phyloP scores from a whole-genome alignment of 2,888 invertebrate genomes.

The Rugalucina vietnamica region DNA sequence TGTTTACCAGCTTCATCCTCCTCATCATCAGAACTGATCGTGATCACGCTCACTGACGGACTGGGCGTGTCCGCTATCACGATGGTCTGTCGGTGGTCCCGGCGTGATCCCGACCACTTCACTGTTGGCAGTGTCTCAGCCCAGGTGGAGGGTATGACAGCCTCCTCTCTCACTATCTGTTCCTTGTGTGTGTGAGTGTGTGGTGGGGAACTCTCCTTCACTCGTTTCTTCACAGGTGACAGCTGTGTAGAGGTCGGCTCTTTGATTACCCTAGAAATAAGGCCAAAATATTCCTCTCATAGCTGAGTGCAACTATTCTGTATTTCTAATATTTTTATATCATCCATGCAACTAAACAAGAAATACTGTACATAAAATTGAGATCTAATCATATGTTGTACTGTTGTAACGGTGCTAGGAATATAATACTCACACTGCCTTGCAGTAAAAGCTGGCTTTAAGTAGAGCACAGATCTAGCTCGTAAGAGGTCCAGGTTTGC shows the following conservation, averaged over 20 bases:
- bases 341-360: no score
- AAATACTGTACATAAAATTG: no score
- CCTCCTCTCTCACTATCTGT: constrained; percentile 50
- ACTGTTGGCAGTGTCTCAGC: constrained; percentile 58
- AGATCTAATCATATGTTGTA: no score
- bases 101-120: constrained; percentile 56
- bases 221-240: constrained; percentile 98
- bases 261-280: constrained; percentile 84
- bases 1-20: constrained; percentile 85
- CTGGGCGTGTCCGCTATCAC: constrained; percentile 98
- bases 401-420: no score
- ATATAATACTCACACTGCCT: no score
- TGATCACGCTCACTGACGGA: constrained; percentile 97
- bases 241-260: constrained; percentile 88
- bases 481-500: no score
- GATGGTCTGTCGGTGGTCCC: constrained; percentile 90
- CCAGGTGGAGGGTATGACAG: constrained; percentile 66
- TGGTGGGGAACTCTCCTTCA: constrained; percentile 96
- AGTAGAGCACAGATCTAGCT: no score
- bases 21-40: constrained; percentile 97
- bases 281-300: no score
- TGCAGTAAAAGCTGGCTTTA: no score
- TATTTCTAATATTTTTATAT: no score
- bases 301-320: no score
- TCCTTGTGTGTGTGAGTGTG: constrained; percentile 87